Conservation (phyloP, 2,888 invertebrate genomes). For the Tetragonisca angustula region DNA sequence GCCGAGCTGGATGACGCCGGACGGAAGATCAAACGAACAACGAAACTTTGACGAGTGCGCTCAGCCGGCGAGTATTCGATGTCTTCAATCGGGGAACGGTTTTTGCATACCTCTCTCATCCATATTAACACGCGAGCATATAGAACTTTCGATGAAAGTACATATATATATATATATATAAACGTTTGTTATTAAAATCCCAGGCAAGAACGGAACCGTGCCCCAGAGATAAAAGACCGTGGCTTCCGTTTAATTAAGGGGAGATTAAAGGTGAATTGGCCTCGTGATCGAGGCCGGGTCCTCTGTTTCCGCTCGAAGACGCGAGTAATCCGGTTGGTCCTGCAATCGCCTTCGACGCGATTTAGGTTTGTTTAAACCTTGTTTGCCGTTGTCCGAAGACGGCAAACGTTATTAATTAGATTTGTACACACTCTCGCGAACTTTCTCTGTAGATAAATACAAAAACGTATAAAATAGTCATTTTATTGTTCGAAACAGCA, state of each 20-base stretch:
- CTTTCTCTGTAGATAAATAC: background rate
- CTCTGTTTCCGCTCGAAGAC: background rate
- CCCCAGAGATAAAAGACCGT: background rate
- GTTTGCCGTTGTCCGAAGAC: background rate
- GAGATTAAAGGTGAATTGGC: slow-evolving; percentile 16
- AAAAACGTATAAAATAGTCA: no score
- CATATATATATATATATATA: background rate
- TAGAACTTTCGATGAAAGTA: slow-evolving; percentile 20
- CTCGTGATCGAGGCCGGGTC: background rate
- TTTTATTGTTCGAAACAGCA: no score
- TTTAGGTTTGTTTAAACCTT: background rate
- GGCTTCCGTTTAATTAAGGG: slow-evolving; percentile 25
- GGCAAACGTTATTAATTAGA: slow-evolving; percentile 3
- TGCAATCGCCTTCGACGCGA: no score
- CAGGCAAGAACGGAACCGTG: background rate
- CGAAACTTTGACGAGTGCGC: slow-evolving; percentile 21
- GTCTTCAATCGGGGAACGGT: slow-evolving; percentile 32
- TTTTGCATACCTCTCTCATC: slow-evolving; percentile 50
- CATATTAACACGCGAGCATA: slow-evolving; percentile 46
- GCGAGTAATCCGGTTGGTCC: no score
- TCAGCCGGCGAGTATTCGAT: slow-evolving; percentile 1
- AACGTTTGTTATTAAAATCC: slow-evolving; percentile 36
- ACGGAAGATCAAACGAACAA: slow-evolving; percentile 28
- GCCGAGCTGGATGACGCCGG: background rate
- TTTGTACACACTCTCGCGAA: background rate